A percentile compares a stretch with the other conserved stretches of the same genome.
Evolutionary conservation across 2,113 vertebrate species (phyloP).

Genomic region (Rhadina sibilatrix): DNA sequence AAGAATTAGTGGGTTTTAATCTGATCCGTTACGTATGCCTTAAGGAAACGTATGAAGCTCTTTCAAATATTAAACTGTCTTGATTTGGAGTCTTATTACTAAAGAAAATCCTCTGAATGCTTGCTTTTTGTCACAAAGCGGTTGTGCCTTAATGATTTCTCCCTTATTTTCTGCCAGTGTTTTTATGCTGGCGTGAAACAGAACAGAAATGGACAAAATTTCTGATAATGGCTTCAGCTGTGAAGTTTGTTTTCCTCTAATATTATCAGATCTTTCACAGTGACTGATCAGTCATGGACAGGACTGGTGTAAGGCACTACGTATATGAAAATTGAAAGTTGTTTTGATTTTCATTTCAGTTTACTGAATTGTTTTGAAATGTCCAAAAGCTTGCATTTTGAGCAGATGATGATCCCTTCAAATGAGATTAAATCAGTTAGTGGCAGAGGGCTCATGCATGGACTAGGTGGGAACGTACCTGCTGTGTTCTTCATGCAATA

Average conservation of each 20-base stretch:
- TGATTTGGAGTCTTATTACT: neutral
- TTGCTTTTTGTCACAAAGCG: neutral
- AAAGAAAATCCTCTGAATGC: neutral
- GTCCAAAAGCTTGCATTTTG: neutral
- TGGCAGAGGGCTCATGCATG: neutral
- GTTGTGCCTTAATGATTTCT: neutral
- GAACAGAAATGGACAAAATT: neutral
- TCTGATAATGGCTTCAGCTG: neutral
- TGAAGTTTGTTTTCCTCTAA: neutral
- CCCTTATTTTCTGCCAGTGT: neutral
- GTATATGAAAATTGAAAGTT: neutral
- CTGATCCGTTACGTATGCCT: rapidly evolving
- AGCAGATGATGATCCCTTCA: neutral
- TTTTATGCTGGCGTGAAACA: neutral
- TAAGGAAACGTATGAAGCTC: neutral
- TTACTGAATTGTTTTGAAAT: neutral
- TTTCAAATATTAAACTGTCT: neutral
- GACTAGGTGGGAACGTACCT: neutral
- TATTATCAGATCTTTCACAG: neutral
- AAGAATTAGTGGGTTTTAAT: neutral
- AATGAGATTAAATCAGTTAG: neutral
- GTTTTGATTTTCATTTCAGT: neutral
- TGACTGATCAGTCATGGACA: neutral
- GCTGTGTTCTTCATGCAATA: rapidly evolving
- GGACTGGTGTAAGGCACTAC: neutral